Percentiles rank a stretch among this genome's conserved stretches.
Evolutionary conservation across 2,888 invertebrate species (phyloP).

Genomic region (Tenthredo distinguenda): DNA sequence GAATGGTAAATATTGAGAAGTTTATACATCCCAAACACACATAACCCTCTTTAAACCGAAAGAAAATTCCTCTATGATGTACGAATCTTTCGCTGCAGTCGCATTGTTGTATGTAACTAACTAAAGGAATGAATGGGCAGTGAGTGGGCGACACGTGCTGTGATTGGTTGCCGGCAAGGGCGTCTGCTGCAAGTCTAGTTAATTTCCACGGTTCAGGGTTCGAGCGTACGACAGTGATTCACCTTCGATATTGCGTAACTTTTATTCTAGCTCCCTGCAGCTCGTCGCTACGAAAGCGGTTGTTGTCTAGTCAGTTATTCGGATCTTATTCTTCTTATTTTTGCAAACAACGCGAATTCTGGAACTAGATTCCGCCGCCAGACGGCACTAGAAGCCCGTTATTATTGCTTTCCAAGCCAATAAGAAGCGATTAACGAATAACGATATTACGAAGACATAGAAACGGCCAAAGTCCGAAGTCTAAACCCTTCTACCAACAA

Average conservation of each 20-base stretch:
- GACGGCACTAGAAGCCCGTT: background rate
- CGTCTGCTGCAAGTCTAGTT: slow-evolving; percentile 31
- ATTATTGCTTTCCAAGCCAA: slow-evolving; percentile 36
- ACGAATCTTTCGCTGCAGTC: background rate
- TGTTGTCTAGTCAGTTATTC: background rate
- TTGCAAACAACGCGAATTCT: background rate
- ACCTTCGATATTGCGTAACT: background rate
- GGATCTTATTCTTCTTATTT: background rate
- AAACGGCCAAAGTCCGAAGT: slow-evolving; percentile 1
- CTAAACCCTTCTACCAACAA: background rate
- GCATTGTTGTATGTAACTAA: background rate
- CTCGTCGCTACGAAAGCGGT: background rate
- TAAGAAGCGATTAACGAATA: slow-evolving; percentile 34
- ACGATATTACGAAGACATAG: slow-evolving; percentile 44
- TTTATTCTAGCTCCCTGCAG: too few species aligned
- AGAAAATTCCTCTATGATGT: background rate
- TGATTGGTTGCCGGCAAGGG: slow-evolving; percentile 50
- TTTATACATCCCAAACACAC: too few species aligned
- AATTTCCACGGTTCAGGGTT: background rate
- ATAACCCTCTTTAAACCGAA: too few species aligned
- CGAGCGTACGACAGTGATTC: background rate
- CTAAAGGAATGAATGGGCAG: background rate
- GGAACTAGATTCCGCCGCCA: background rate
- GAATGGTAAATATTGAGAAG: slow-evolving; percentile 37
- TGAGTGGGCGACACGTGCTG: slow-evolving; percentile 41